Evolutionary conservation across 2,113 vertebrate genomes (phyloP).

Genomic region (Melospiza georgiana): DNA sequence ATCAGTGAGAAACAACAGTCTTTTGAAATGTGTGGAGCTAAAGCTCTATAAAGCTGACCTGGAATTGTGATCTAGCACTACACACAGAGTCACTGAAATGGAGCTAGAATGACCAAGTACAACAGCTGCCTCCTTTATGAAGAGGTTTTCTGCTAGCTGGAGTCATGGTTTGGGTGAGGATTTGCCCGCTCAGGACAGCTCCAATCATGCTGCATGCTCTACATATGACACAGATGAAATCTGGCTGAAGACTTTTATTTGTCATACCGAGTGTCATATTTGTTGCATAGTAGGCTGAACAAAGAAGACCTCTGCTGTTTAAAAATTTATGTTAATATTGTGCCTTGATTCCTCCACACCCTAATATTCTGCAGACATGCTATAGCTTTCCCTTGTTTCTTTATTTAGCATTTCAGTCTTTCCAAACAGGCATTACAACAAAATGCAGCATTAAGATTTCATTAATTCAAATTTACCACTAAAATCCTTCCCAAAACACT

Average conservation of each 20-base stretch:
- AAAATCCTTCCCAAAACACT: neutral
- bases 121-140: neutral
- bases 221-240: neutral
- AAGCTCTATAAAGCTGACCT: neutral
- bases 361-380: neutral
- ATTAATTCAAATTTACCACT: neutral
- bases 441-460: neutral
- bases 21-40: neutral
- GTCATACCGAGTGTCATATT: neutral
- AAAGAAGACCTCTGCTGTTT: neutral
- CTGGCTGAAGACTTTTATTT: neutral
- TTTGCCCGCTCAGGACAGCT: fast-evolving
- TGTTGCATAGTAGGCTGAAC: neutral
- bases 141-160: neutral
- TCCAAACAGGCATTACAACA: neutral
- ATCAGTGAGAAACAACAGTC: neutral
- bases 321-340: neutral
- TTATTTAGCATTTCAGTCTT: neutral
- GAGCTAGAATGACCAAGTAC: neutral
- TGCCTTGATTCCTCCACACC: neutral
- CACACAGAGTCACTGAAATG: neutral
- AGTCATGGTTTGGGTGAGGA: neutral
- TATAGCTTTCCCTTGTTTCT: neutral
- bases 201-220: neutral
- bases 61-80: neutral